A percentile compares a stretch with the other conserved stretches of the same genome.
phyloP scores from a whole-genome alignment of 2,797 vertebrate species.

The Poeciliopsis paucimaculata region DNA sequence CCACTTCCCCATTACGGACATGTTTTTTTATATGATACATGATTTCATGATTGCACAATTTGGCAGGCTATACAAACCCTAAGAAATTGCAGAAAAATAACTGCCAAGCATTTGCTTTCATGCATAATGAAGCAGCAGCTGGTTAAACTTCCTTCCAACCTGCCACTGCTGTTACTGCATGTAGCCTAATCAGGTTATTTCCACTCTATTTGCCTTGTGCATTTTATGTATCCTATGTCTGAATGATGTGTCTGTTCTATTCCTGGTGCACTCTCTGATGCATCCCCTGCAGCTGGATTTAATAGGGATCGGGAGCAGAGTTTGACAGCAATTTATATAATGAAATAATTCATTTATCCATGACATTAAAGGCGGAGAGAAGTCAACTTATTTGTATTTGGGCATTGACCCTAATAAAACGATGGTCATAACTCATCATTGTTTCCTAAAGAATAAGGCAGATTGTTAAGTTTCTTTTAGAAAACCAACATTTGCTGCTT shows the following conservation, averaged over 20 bases:
- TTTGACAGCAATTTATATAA: slow-evolving; percentile 54
- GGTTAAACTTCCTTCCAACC: slow-evolving; percentile 28
- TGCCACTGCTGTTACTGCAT: slow-evolving; percentile 30
- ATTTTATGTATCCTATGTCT: slow-evolving; percentile 52
- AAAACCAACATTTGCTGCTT: background rate
- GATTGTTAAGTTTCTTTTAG: slow-evolving; percentile 48
- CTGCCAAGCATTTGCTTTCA: background rate
- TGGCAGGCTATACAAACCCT: background rate
- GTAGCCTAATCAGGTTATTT: slow-evolving; percentile 50
- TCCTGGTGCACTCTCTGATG: slow-evolving; percentile 53
- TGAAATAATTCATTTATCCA: slow-evolving; percentile 42
- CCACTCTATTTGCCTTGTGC: slow-evolving; percentile 47
- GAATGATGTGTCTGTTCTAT: slow-evolving; percentile 50
- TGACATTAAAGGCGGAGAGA: slow-evolving; percentile 26
- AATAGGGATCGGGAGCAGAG: slow-evolving; percentile 50
- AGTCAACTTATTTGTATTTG: slow-evolving; percentile 25
- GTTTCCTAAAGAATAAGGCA: slow-evolving; percentile 47
- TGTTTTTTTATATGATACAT: background rate
- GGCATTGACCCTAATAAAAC: slow-evolving; percentile 25
- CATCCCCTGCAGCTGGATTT: slow-evolving; percentile 54
- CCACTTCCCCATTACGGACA: background rate
- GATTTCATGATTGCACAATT: slow-evolving; percentile 1
- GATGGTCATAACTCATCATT: slow-evolving; percentile 30
- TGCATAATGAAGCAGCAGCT: slow-evolving; percentile 17
- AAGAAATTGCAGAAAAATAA: slow-evolving; percentile 2